These are phyloP conservation scores for Coregonus ussuriensis DNA, from an alignment of 2,797 vertebrate species.

Conservation along the genomic window DNA sequence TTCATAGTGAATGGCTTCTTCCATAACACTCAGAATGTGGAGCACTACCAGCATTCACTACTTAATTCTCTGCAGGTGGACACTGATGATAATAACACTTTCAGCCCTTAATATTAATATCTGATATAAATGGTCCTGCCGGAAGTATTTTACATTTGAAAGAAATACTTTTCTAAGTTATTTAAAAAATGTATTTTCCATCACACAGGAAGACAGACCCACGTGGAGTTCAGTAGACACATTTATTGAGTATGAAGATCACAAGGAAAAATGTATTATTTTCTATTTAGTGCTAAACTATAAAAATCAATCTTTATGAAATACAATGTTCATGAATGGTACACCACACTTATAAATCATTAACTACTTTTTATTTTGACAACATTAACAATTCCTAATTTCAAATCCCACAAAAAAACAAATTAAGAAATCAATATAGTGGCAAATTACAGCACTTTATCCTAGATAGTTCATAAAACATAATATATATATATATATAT, in stretches of 20 bases:
- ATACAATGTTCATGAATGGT: not conserved
- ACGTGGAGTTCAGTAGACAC: not conserved
- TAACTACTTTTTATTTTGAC: not conserved
- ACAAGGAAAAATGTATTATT: not conserved
- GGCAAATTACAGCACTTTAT: too few species aligned
- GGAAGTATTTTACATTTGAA: not conserved
- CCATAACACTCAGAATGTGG: slow-evolving; percentile 5
- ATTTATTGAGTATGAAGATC: not conserved
- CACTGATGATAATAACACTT: not conserved
- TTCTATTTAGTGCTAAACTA: not conserved
- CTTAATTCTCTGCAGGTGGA: not conserved
- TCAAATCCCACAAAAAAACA: too few species aligned
- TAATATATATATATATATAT: too few species aligned
- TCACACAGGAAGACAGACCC: not conserved
- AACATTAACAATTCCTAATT: not conserved
- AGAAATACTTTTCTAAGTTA: not conserved
- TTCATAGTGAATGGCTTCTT: not conserved
- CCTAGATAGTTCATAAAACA: not conserved
- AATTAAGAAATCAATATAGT: too few species aligned
- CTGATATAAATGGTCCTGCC: not conserved
- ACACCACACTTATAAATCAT: not conserved
- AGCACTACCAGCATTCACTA: not conserved
- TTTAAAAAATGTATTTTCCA: not conserved
- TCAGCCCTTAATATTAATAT: not conserved
- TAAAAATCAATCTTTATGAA: not conserved